A percentile compares a stretch with the other conserved stretches of the same genome.
Conservation (phyloP, 2,113 vertebrate species). For the Hydrolagus affinis region DNA sequence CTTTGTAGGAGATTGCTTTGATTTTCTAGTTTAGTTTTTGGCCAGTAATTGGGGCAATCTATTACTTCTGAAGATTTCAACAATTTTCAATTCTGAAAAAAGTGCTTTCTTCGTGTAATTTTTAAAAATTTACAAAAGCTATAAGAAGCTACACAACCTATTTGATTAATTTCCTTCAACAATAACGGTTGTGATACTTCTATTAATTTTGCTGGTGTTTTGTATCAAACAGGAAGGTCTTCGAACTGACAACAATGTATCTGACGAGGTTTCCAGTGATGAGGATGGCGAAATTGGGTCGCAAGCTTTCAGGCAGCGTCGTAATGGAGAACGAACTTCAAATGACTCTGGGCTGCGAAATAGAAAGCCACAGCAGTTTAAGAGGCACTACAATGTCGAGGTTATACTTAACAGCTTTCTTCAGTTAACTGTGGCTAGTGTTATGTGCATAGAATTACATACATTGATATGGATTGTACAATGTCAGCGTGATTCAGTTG, state of each 20-base stretch:
- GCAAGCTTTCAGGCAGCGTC: slow-evolving; percentile 55
- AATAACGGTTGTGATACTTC: background rate
- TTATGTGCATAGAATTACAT: too few species aligned
- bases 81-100: too few species aligned
- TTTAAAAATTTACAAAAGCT: too few species aligned
- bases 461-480: too few species aligned
- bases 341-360: slow-evolving; percentile 71
- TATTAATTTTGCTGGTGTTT: slow-evolving; percentile 5
- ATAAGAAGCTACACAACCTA: too few species aligned
- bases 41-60: too few species aligned
- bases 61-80: too few species aligned
- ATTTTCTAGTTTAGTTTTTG: too few species aligned
- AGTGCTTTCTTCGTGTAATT: too few species aligned
- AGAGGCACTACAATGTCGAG: slow-evolving; percentile 83
- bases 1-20: too few species aligned
- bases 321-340: slow-evolving; percentile 62
- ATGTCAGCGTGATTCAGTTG: too few species aligned
- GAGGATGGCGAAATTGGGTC: slow-evolving; percentile 74
- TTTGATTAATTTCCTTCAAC: too few species aligned
- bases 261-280: slow-evolving; percentile 92
- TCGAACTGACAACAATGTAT: slow-evolving; percentile 59
- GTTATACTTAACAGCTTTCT: slow-evolving; percentile 45
- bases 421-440: background rate
- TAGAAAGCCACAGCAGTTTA: slow-evolving; percentile 78
- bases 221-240: slow-evolving; percentile 56